Evolutionary conservation across 2,113 vertebrate species (phyloP).

Genomic region (Pipra filicauda): DNA sequence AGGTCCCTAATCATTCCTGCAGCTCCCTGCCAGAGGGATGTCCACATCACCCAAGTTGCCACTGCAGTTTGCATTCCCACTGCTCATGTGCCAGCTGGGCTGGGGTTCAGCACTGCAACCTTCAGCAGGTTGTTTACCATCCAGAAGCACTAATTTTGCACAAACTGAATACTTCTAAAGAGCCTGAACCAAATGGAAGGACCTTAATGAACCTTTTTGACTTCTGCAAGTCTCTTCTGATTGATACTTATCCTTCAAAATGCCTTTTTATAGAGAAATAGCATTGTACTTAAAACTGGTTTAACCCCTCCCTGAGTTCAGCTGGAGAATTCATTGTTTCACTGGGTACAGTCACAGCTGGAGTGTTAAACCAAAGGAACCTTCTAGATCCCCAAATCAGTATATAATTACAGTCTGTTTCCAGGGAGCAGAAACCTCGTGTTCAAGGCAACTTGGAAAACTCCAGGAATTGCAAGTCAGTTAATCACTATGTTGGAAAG

Average conservation of each 20-base stretch:
- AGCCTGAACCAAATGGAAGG: conserved; percentile 57
- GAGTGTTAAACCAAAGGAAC: neutral
- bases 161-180: conserved; percentile 50
- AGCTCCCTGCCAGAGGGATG: neutral
- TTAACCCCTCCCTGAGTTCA: neutral
- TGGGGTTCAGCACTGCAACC: conserved; percentile 65
- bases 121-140: conserved; percentile 65
- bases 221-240: conserved; percentile 36
- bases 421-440: neutral
- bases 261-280: conserved; percentile 15
- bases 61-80: neutral
- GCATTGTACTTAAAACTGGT: neutral
- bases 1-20: neutral
- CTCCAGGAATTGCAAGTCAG: neutral
- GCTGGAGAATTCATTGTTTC: conserved; percentile 13
- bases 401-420: neutral
- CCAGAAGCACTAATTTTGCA: conserved; percentile 58
- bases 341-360: conserved; percentile 7
- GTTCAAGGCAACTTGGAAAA: neutral
- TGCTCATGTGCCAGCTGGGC: conserved; percentile 49
- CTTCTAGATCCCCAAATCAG: neutral
- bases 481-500: neutral
- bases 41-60: neutral
- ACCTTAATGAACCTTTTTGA: conserved; percentile 62
- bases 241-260: conserved; percentile 47